Conservation (phyloP, 1,140 invertebrate species). For the Bactericera cockerelli region DNA sequence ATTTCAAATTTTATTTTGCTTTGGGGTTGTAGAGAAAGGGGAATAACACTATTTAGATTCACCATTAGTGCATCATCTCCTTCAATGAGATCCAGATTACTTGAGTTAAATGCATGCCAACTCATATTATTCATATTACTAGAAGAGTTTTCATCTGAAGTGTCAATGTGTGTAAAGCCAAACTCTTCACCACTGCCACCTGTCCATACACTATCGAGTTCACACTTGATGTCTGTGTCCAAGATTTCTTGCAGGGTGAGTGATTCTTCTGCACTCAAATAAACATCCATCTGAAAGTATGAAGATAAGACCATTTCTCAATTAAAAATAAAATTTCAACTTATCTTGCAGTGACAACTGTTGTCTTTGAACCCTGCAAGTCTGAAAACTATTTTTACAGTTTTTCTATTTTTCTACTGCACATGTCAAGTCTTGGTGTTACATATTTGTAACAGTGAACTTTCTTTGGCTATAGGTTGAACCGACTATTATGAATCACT, state of each 20-base stretch:
- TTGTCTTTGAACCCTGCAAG: too few relatives aligned
- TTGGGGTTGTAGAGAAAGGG: not conserved
- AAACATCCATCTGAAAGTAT: not conserved
- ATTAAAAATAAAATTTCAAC: not conserved
- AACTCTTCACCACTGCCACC: slow-evolving; percentile 5
- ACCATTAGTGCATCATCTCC: slow-evolving; percentile 2
- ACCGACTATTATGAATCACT: too few relatives aligned
- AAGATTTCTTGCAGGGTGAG: not conserved
- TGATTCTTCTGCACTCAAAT: slow-evolving; percentile 1
- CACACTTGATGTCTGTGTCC: slow-evolving; percentile 5
- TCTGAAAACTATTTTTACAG: too few relatives aligned
- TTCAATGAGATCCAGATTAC: not conserved
- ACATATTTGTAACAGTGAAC: not conserved
- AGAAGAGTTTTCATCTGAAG: not conserved
- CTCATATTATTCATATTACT: not conserved
- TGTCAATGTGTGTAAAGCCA: slow-evolving; percentile 8
- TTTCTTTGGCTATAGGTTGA: too few relatives aligned
- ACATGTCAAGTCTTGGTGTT: not conserved
- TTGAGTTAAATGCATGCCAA: not conserved
- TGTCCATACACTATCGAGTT: not conserved
- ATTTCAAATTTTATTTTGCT: not conserved
- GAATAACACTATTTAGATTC: slow-evolving; percentile 2
- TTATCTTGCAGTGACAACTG: too few relatives aligned
- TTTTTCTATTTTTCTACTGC: too few relatives aligned
- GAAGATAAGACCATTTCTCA: not conserved